Conservation (phyloP, 2,113 vertebrate species). For the Trichechus manatus region DNA sequence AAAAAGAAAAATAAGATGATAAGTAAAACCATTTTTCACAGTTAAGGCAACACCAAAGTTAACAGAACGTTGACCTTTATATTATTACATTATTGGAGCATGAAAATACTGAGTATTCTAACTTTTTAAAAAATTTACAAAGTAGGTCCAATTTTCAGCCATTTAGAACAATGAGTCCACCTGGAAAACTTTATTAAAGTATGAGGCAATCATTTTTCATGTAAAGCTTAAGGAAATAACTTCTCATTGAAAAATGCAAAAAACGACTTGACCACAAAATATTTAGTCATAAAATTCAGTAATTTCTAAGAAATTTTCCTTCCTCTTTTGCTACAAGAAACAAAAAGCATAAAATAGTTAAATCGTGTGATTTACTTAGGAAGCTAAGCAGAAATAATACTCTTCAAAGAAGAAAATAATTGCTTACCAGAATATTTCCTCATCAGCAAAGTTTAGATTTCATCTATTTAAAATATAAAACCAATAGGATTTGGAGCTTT, state of each 20-base stretch:
- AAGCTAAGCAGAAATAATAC: constrained; percentile 57
- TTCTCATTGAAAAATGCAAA: constrained; percentile 50
- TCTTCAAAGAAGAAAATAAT: constrained; percentile 67
- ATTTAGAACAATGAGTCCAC: constrained; percentile 48
- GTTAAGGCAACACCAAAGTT: constrained; percentile 51
- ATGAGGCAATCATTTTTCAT: constrained; percentile 42
- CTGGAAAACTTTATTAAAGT: constrained; percentile 36
- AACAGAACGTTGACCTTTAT: constrained; percentile 37
- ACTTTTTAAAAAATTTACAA: constrained; percentile 58
- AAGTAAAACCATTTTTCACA: constrained; percentile 67
- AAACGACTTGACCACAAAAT: constrained; percentile 55
- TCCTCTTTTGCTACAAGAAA: constrained; percentile 22
- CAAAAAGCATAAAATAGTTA: constrained; percentile 16
- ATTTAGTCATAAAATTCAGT: constrained; percentile 22
- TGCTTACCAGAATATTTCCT: neutral
- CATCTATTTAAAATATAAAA: neutral
- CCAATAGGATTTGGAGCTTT: neutral
- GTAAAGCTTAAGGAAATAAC: neutral
- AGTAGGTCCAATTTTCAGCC: constrained; percentile 25
- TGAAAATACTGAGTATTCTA: constrained; percentile 11
- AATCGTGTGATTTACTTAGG: constrained; percentile 36
- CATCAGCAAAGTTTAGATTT: neutral
- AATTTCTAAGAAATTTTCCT: constrained; percentile 37
- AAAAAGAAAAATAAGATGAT: constrained; percentile 66
- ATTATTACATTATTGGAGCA: constrained; percentile 9